Evolutionary conservation across 1,140 invertebrate species (phyloP).

Genomic region (Ostrea edulis): DNA sequence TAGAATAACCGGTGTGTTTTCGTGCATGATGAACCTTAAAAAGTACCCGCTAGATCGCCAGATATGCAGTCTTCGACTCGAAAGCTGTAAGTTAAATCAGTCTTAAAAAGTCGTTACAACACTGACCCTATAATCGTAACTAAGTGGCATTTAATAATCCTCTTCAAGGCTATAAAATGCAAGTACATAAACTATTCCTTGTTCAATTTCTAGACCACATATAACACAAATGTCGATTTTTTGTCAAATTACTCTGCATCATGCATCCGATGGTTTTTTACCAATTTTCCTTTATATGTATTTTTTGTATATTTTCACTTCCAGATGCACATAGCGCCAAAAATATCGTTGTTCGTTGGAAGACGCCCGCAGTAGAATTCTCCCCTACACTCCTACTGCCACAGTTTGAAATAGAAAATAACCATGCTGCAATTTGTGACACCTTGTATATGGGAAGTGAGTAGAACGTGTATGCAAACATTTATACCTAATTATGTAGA

Average conservation of each 20-base stretch:
- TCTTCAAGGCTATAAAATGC: too few species aligned
- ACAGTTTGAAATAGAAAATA: conserved; percentile 70
- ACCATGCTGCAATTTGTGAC: conserved; percentile 54
- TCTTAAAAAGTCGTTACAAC: too few species aligned
- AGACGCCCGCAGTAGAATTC: conserved; percentile 58
- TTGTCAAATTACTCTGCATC: too few species aligned
- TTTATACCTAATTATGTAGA: too few species aligned
- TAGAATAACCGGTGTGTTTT: conserved; percentile 63
- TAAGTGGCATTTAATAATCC: too few species aligned
- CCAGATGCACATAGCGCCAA: conserved; percentile 95
- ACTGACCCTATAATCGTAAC: too few species aligned
- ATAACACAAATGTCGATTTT: too few species aligned
- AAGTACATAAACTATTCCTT: too few species aligned
- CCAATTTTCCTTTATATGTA: too few species aligned
- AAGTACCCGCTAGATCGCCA: conserved; percentile 75
- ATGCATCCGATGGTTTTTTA: too few species aligned
- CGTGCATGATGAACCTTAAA: conserved; percentile 72
- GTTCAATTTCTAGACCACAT: too few species aligned
- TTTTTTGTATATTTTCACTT: conserved; percentile 45
- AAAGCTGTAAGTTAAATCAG: conserved; percentile 69
- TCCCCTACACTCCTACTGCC: conserved; percentile 67
- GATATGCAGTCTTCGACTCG: conserved; percentile 66
- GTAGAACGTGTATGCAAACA: neutral
- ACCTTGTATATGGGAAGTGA: conserved; percentile 57
- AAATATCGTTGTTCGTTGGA: conserved; percentile 95